Percentiles rank a stretch among this genome's conserved stretches.
phyloP scores from a whole-genome alignment of 2,113 vertebrate species.

The Lamprologus ornatipinnis region DNA sequence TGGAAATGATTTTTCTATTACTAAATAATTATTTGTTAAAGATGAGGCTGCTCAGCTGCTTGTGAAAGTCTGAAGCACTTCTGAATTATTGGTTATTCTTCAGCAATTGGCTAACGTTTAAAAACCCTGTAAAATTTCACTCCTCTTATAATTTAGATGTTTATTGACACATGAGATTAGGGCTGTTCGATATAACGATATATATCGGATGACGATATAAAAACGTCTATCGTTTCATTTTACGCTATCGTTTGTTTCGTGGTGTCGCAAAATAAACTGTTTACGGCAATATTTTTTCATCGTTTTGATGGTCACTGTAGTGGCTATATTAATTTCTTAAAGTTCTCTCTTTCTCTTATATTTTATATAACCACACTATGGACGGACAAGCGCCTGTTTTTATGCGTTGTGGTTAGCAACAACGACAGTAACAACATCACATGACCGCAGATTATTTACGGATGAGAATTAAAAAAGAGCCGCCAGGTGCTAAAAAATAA shows the following conservation, averaged over 20 bases:
- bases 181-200: no score
- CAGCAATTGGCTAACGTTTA: fast-evolving
- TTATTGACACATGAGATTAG: background rate
- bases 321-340: fast-evolving
- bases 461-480: no score
- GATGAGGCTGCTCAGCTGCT: background rate
- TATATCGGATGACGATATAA: no score
- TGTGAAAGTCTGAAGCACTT: background rate
- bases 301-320: no score
- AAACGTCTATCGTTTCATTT: fast-evolving
- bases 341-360: no score
- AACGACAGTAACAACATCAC: no score
- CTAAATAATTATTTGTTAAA: background rate
- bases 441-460: no score
- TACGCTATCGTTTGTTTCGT: no score
- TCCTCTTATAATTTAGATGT: background rate
- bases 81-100: background rate
- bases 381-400: no score
- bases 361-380: fast-evolving
- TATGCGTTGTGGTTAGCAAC: fast-evolving
- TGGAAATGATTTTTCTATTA: background rate
- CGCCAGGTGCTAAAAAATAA: no score
- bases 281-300: no score
- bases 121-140: background rate
- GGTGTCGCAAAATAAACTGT: no score